A percentile compares a stretch with the other conserved stretches of the same genome.
Evolutionary conservation across 2,888 invertebrate genomes (phyloP).

Genomic region (Rapana venosa): DNA sequence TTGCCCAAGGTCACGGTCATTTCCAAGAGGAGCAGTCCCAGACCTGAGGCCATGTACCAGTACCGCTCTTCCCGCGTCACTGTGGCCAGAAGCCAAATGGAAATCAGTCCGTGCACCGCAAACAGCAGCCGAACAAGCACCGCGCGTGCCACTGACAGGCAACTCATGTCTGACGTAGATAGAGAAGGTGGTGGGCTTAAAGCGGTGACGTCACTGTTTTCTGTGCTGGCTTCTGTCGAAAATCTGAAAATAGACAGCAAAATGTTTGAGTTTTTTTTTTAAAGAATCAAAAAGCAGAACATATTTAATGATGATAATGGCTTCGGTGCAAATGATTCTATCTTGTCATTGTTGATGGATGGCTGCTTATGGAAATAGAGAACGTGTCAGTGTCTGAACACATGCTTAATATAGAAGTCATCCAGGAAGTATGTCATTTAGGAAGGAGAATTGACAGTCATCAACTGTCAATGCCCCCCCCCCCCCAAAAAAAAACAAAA

Average conservation of each 20-base stretch:
- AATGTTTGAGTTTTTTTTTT: no score
- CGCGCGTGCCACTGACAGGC: constrained; percentile 73
- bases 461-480: no score
- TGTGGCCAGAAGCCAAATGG: constrained; percentile 92
- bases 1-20: constrained; percentile 93
- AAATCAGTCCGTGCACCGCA: constrained; percentile 90
- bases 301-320: no score
- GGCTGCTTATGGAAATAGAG: no score
- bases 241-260: not conserved
- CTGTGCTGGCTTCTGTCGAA: not conserved
- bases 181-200: not conserved
- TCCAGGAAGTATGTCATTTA: no score
- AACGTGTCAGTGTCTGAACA: no score
- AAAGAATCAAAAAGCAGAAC: no score
- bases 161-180: constrained; percentile 61
- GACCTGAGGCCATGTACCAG: constrained; percentile 93
- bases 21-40: constrained; percentile 90
- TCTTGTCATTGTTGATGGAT: no score
- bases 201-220: not conserved
- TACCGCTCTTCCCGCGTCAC: constrained; percentile 85
- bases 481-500: no score
- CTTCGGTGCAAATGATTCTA: no score
- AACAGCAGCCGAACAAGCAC: constrained; percentile 75
- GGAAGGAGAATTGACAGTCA: no score
- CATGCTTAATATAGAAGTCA: no score